These are phyloP conservation scores for Piezodorus guildinii DNA, from an alignment of 1,140 invertebrate genomes.

Conservation along the genomic window DNA sequence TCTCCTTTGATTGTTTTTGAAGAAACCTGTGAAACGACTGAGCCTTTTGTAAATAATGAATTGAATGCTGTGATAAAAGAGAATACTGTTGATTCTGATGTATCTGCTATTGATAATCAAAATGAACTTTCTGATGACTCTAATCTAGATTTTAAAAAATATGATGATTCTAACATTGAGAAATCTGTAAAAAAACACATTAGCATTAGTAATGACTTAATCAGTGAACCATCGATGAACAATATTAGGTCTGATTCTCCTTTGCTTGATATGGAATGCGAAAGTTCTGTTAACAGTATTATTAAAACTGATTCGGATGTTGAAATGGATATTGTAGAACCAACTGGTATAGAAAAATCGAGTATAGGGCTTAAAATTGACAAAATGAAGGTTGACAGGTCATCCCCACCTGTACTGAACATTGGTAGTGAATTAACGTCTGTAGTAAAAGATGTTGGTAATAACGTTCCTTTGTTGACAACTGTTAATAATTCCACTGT, in stretches of 20 bases:
- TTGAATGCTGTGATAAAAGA: background rate
- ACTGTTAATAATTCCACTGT: too few species aligned
- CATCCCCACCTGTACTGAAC: too few species aligned
- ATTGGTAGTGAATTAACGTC: too few species aligned
- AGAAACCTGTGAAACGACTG: background rate
- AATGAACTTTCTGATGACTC: background rate
- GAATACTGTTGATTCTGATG: background rate
- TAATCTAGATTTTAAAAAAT: background rate
- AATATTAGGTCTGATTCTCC: background rate
- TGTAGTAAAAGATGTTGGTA: too few species aligned
- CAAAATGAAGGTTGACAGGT: too few species aligned
- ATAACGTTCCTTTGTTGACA: too few species aligned
- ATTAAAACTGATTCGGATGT: background rate
- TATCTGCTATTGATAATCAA: conserved; percentile 10
- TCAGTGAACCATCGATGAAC: background rate
- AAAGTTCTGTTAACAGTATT: background rate
- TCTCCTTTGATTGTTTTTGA: background rate
- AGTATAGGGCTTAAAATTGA: too few species aligned
- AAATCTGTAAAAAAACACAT: too few species aligned
- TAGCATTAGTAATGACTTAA: too few species aligned
- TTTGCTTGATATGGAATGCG: background rate
- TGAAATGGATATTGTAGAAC: background rate
- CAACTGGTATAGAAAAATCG: too few species aligned
- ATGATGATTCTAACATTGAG: background rate
- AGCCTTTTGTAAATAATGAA: background rate